Evolutionary conservation across 1,140 invertebrate species (phyloP).

Genomic region (Cyclargus thomasi): DNA sequence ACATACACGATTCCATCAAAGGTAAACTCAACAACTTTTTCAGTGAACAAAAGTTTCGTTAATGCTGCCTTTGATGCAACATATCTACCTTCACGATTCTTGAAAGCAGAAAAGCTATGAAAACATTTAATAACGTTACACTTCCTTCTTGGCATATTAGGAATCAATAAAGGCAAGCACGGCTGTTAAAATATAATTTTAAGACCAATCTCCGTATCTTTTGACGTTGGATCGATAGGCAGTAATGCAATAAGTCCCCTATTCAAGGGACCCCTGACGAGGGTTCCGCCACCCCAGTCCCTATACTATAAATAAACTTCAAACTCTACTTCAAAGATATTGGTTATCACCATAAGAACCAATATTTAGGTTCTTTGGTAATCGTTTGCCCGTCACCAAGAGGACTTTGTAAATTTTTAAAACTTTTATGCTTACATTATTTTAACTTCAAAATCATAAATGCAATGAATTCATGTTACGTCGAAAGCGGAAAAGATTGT

Average conservation of each 20-base stretch:
- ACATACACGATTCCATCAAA: too few relatives aligned
- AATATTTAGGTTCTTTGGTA: neutral
- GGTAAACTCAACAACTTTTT: too few relatives aligned
- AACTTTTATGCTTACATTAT: neutral
- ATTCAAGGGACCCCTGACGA: neutral
- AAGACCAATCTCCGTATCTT: slow-evolving; percentile 3
- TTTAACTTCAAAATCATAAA: too few relatives aligned
- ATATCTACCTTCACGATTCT: too few relatives aligned
- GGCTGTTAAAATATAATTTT: slow-evolving; percentile 1
- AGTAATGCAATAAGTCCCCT: slow-evolving; percentile 38
- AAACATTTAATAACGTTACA: neutral
- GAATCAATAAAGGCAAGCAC: neutral
- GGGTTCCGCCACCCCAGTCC: slow-evolving; percentile 16
- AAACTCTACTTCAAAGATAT: slow-evolving; percentile 5
- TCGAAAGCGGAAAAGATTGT: too few relatives aligned
- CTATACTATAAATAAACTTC: slow-evolving; percentile 25
- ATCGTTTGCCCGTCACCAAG: neutral
- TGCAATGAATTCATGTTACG: too few relatives aligned
- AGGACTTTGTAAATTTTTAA: neutral
- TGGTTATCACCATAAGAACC: neutral
- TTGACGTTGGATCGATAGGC: slow-evolving; percentile 3
- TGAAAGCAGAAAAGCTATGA: too few relatives aligned
- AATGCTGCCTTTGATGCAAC: too few relatives aligned
- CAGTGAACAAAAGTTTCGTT: too few relatives aligned
- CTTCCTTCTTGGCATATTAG: neutral